Conservation (phyloP, 2,113 vertebrate genomes). For the Eptesicus fuscus region DNA sequence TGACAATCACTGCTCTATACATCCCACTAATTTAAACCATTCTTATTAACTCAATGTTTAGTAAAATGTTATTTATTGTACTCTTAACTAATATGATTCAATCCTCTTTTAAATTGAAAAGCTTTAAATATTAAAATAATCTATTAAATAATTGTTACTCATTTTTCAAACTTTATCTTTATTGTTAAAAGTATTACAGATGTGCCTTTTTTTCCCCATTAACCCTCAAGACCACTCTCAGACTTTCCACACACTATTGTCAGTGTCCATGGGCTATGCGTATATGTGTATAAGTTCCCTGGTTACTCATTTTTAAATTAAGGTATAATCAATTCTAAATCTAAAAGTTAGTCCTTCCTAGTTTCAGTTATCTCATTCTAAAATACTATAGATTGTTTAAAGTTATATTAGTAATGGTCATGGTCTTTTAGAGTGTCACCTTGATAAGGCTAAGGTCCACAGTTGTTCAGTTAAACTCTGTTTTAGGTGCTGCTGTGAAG, state of each 20-base stretch:
- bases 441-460: neutral
- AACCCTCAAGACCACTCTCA: no score
- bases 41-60: neutral
- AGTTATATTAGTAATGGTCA: neutral
- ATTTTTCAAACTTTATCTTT: neutral
- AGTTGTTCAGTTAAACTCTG: neutral
- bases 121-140: neutral
- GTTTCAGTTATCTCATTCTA: neutral
- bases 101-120: neutral
- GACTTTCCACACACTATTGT: no score
- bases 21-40: slow-evolving; percentile 22
- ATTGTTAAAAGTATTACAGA: no score
- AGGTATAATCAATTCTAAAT: neutral
- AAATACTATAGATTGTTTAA: neutral
- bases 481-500: neutral
- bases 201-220: no score
- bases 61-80: slow-evolving; percentile 34
- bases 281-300: no score
- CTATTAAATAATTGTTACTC: neutral
- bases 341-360: neutral
- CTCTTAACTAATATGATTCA: neutral
- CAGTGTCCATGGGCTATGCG: no score
- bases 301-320: neutral
- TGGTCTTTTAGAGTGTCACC: neutral
- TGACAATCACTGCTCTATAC: neutral